These are phyloP conservation scores for Tenthredo distinguenda DNA, from an alignment of 2,888 invertebrate genomes.

Conservation along the genomic window DNA sequence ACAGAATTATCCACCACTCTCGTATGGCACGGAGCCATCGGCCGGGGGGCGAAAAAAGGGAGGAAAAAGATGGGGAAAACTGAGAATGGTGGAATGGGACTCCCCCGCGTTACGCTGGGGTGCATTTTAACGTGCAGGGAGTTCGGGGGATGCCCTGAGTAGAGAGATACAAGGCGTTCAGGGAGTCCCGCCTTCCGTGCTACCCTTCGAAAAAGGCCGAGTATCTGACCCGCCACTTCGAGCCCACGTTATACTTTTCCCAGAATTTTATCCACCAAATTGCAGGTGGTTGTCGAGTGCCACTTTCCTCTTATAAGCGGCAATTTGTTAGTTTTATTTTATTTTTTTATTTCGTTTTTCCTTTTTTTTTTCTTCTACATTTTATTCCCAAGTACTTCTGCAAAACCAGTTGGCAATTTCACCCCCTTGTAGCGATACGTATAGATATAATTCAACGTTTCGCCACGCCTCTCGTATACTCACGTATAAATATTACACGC, in stretches of 20 bases:
- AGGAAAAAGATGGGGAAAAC: slow-evolving; percentile 17
- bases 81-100: slow-evolving; percentile 12
- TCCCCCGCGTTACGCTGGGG: slow-evolving; percentile 57
- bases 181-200: slow-evolving; percentile 21
- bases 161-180: slow-evolving; percentile 35
- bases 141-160: slow-evolving; percentile 27
- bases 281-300: slow-evolving; percentile 41
- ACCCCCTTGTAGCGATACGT: neutral
- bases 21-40: slow-evolving; percentile 51
- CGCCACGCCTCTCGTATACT: neutral
- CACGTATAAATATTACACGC: neutral
- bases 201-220: slow-evolving; percentile 39
- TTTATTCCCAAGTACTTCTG: neutral
- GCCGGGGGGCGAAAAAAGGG: slow-evolving; percentile 37
- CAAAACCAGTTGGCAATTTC: slow-evolving; percentile 2
- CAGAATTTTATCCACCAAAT: slow-evolving; percentile 40
- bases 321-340: slow-evolving; percentile 38
- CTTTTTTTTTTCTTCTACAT: neutral
- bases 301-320: slow-evolving; percentile 31
- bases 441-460: neutral
- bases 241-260: slow-evolving; percentile 25
- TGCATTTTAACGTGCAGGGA: slow-evolving; percentile 66
- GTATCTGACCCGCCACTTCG: slow-evolving; percentile 39
- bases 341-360: neutral
- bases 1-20: slow-evolving; percentile 74